Evolutionary conservation across 2,113 vertebrate species (phyloP), one percentile per base, ranked within the genome.

Genomic region (Apaloderma vittatum): DNA sequence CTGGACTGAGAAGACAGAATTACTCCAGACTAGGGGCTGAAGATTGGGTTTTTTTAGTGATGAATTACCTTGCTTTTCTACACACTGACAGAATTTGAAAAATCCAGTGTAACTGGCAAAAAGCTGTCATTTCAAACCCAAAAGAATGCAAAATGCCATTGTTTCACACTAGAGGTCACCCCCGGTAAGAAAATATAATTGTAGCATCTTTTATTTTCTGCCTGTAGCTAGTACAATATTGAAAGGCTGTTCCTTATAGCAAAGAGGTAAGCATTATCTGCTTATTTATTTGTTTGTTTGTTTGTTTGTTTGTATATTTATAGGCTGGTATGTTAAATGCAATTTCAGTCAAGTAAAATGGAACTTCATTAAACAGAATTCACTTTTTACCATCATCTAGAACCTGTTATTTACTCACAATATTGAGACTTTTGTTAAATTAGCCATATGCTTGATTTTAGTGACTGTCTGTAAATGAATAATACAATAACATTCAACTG

Each of bases 131-230:
- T 97, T 97, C 76, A 97, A 96, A 94, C 88, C 75, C 85, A 49
- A 94, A 97, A 96, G 79, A 96, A 97, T 92, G 52, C 95, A 98
- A 95, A 98, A 98, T 98, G 98, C 97, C 96, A 96, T 97, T 94
- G 89, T 97, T 98, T 98, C 97, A 98, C 98, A 98, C 97, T 98
- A 98, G 97, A 98, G 97, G 98, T 98, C 98, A 98, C 96, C 96
- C 96, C 98, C 61, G 30, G 86, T 98, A 98, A 97, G 96, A 98
- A 98, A 98, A 98, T 97, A 96, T 97, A 97, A 96, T 94, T 96
- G 75, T 84, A 84, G 57, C 34, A 84, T 94, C 65, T 96, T 97
- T 97, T 92, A 87, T 96, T 97, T 97, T 97, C 88, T 43, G 43
- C 65, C 75, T 83, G 79, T 89, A 93, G 51, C 85, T 95, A 49